Evolutionary conservation across 2,113 vertebrate species (phyloP).

Genomic region (Siniperca chuatsi): DNA sequence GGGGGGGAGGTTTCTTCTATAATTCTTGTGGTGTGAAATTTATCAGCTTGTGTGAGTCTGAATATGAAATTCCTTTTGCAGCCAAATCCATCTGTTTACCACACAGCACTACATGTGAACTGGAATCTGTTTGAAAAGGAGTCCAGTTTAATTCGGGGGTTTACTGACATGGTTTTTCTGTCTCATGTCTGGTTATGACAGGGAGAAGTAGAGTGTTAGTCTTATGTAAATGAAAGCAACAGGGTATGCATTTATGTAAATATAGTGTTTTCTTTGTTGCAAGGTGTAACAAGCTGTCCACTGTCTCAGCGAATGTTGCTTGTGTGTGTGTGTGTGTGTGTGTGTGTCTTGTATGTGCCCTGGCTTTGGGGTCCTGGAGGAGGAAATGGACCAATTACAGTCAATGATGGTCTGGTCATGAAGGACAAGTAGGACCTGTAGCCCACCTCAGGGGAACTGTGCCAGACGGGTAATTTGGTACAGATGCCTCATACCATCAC

Average conservation of each 20-base stretch:
- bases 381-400: slow-evolving; percentile 49
- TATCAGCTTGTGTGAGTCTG: slow-evolving; percentile 60
- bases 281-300: slow-evolving; percentile 35
- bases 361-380: slow-evolving; percentile 2
- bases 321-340: not conserved
- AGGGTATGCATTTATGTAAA: slow-evolving; percentile 64
- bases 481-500: not conserved
- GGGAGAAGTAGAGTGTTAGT: slow-evolving; percentile 19
- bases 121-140: slow-evolving; percentile 42
- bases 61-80: slow-evolving; percentile 70
- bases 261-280: slow-evolving; percentile 50
- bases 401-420: slow-evolving; percentile 14
- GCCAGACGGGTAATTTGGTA: slow-evolving; percentile 13
- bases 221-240: slow-evolving; percentile 53
- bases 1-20: slow-evolving; percentile 38
- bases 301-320: not conserved
- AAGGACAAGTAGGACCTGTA: not conserved
- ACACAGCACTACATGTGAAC: slow-evolving; percentile 47
- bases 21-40: slow-evolving; percentile 65
- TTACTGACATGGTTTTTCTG: slow-evolving; percentile 5
- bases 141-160: slow-evolving; percentile 12
- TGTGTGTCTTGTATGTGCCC: not conserved
- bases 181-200: slow-evolving; percentile 34
- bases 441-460: not conserved
- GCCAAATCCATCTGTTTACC: slow-evolving; percentile 70